Percentiles rank a stretch among this genome's conserved stretches.
These are phyloP conservation scores for Leptothorax acervorum DNA, from an alignment of 2,888 invertebrate genomes.

Conservation along the genomic window DNA sequence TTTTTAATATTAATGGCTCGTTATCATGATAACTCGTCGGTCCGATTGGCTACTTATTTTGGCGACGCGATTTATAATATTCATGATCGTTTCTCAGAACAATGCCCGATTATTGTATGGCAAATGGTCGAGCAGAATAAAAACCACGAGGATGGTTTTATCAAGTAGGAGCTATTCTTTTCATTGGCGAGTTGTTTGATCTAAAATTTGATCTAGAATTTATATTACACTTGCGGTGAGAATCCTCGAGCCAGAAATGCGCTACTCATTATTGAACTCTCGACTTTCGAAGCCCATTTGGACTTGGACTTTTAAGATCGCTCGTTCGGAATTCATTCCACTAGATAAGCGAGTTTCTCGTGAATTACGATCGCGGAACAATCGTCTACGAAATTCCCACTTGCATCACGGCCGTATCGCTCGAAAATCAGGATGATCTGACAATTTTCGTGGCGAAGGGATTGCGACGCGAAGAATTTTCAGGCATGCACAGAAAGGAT, in stretches of 20 bases:
- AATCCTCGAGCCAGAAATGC: background rate
- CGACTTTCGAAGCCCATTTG: conserved; percentile 2
- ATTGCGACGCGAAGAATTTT: conserved; percentile 41
- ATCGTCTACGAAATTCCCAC: conserved; percentile 51
- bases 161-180: background rate
- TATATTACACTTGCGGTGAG: background rate
- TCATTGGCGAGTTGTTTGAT: background rate
- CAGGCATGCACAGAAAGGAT: conserved; percentile 12
- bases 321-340: conserved; percentile 26
- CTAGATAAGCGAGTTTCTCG: conserved; percentile 41
- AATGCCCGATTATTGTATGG: conserved; percentile 8
- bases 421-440: conserved; percentile 46
- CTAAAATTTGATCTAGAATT: background rate
- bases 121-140: background rate
- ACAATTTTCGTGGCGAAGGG: conserved; percentile 36
- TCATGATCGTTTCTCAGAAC: conserved; percentile 14
- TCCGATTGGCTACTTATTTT: conserved; percentile 3
- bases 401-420: conserved; percentile 53
- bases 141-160: background rate
- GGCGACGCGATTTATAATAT: conserved; percentile 49
- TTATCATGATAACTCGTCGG: conserved; percentile 37
- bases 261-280: background rate
- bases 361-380: conserved; percentile 38
- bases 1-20: conserved; percentile 58
- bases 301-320: conserved; percentile 31